Evolutionary conservation across 2,888 invertebrate species (phyloP).

Genomic region (Dryomyza anilis): DNA sequence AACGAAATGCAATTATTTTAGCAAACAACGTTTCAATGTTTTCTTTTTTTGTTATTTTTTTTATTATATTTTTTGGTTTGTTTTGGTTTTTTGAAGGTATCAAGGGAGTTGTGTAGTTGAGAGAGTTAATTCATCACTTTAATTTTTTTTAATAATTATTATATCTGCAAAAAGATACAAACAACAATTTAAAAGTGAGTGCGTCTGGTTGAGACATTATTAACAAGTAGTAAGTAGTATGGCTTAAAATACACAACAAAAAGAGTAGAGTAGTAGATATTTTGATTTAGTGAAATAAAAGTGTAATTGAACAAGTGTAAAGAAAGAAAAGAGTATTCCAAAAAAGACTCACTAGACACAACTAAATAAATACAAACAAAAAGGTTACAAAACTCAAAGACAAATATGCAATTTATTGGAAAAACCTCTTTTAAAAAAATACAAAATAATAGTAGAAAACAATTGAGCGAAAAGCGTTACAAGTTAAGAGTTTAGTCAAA

Average conservation of each 20-base stretch:
- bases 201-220: no score
- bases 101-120: constrained; percentile 29
- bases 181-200: constrained; percentile 38
- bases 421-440: no score
- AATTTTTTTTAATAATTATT: constrained; percentile 50
- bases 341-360: constrained; percentile 24
- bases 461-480: no score
- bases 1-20: no score
- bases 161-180: constrained; percentile 58
- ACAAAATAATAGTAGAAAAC: no score
- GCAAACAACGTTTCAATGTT: no score
- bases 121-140: constrained; percentile 32
- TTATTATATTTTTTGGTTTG: constrained; percentile 29
- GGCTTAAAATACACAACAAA: background rate
- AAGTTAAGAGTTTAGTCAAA: no score
- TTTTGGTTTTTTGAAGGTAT: no score
- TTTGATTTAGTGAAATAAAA: background rate
- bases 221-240: background rate
- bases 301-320: background rate
- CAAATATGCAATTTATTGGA: no score
- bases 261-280: background rate
- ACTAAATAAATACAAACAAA: no score
- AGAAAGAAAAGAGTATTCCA: constrained; percentile 23
- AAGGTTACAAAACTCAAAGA: no score
- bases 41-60: constrained; percentile 9